Conservation (phyloP, 2,888 invertebrate genomes). For the Acrocyrtus sp. region DNA sequence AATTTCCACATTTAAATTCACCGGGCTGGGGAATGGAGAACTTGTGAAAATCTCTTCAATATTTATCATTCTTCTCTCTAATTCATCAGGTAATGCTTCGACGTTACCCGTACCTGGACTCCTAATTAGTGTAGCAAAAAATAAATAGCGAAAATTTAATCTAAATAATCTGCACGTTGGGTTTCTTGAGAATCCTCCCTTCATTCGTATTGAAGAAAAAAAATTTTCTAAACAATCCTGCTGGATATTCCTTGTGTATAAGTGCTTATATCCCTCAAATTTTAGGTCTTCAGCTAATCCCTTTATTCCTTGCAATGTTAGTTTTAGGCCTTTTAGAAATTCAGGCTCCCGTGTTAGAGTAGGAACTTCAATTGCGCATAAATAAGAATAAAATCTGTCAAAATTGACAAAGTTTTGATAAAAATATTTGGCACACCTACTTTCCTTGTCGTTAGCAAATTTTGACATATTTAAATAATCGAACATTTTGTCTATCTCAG, state of each 20-base stretch:
- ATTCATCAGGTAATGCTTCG: not conserved
- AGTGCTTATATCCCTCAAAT: not conserved
- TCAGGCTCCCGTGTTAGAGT: not conserved
- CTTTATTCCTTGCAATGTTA: not conserved
- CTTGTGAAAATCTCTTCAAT: not conserved
- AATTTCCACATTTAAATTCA: no score
- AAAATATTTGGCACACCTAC: not conserved
- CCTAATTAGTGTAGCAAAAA: not conserved
- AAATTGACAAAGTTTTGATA: not conserved
- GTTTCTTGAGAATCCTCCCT: slow-evolving; percentile 4
- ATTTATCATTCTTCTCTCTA: not conserved
- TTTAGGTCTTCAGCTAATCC: not conserved
- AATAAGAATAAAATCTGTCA: not conserved
- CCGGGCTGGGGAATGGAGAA: no score
- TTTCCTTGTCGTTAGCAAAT: not conserved
- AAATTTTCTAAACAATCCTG: slow-evolving; percentile 19
- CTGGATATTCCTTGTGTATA: not conserved
- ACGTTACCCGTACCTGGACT: not conserved
- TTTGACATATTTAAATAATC: slow-evolving; percentile 22
- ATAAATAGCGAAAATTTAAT: slow-evolving; percentile 1
- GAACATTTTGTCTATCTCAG: slow-evolving; percentile 10
- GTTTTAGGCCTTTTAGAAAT: not conserved
- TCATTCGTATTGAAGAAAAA: not conserved
- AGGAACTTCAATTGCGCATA: not conserved
- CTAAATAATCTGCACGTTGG: slow-evolving; percentile 8